These are phyloP conservation scores for Desmodus rotundus DNA, from an alignment of 2,113 vertebrate species.

Conservation along the genomic window DNA sequence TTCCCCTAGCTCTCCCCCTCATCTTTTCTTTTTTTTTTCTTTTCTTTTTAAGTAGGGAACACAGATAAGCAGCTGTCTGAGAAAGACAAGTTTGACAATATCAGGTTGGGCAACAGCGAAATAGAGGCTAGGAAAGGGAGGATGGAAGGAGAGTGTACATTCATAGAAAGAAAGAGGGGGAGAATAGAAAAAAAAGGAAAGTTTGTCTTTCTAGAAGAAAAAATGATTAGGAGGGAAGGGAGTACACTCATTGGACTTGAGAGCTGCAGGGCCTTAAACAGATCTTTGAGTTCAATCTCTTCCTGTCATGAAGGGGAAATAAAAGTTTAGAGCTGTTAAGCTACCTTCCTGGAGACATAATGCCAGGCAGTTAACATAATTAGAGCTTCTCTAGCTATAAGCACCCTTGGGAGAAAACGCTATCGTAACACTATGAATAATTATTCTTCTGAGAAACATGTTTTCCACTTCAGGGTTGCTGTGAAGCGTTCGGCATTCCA, in stretches of 20 bases:
- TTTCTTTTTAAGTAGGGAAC: slow-evolving; percentile 62
- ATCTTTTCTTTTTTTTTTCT: not conserved
- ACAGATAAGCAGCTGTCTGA: slow-evolving; percentile 72
- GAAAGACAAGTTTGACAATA: slow-evolving; percentile 50
- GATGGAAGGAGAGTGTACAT: not conserved
- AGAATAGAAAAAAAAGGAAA: not conserved
- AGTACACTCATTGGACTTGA: not conserved
- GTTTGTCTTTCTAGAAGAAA: not conserved
- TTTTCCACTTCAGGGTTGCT: not conserved
- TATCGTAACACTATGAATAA: not conserved
- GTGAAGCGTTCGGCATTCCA: not conserved
- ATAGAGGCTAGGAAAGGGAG: not conserved
- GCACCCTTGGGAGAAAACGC: slow-evolving; percentile 9
- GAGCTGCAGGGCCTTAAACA: not conserved
- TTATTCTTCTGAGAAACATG: slow-evolving; percentile 16
- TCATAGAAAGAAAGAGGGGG: not conserved
- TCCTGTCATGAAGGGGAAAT: not conserved
- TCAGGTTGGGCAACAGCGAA: slow-evolving; percentile 44
- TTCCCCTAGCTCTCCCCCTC: not conserved
- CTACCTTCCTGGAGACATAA: not conserved
- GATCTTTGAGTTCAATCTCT: not conserved
- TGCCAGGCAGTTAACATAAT: not conserved
- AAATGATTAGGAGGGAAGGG: not conserved
- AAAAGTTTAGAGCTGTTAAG: not conserved
- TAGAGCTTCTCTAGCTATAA: not conserved